These are phyloP conservation scores for Sebastes cheni DNA, from an alignment of 2,797 vertebrate genomes.

Conservation along the genomic window DNA sequence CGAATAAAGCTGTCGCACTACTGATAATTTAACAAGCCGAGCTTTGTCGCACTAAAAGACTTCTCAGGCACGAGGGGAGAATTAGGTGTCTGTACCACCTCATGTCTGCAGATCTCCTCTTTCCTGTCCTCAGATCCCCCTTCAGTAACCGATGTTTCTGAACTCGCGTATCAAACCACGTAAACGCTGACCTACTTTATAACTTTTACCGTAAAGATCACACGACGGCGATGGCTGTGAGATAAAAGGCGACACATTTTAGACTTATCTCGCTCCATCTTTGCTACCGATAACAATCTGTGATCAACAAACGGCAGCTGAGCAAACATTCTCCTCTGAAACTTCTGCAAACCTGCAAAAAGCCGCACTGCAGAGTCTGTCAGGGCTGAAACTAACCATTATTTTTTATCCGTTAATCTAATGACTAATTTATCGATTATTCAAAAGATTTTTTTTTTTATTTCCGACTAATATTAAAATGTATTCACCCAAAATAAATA, in stretches of 20 bases:
- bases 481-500: no score
- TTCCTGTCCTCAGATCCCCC: not conserved
- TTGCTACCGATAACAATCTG: conserved; percentile 18
- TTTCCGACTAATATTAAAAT: no score
- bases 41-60: not conserved
- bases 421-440: no score
- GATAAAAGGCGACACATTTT: not conserved
- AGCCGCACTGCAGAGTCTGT: not conserved
- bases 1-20: not conserved
- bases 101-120: not conserved
- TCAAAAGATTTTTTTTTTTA: no score
- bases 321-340: not conserved
- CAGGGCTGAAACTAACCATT: no score
- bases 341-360: not conserved
- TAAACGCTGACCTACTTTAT: conserved; percentile 30
- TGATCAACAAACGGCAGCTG: not conserved
- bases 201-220: not conserved
- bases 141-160: not conserved
- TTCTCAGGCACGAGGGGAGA: not conserved
- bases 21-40: not conserved
- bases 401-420: no score
- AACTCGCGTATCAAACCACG: not conserved
- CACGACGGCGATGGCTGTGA: not conserved
- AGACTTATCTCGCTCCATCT: not conserved
- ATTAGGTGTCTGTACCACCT: not conserved